Percentiles rank a stretch among this genome's conserved stretches.
phyloP scores from a whole-genome alignment of 2,797 vertebrate species.

The Mastacembelus armatus region DNA sequence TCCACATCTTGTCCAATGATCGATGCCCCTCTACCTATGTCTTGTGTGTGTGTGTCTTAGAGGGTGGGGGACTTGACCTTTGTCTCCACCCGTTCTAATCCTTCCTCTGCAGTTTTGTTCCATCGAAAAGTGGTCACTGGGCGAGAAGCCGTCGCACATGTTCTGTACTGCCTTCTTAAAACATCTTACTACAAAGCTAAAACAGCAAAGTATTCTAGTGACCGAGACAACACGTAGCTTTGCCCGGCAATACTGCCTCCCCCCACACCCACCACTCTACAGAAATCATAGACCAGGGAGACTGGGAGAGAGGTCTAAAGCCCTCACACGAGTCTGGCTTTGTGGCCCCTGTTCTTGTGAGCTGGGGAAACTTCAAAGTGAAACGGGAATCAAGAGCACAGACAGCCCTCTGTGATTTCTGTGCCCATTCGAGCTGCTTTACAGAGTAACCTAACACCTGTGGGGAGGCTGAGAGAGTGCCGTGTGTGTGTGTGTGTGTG shows the following conservation, averaged over 20 bases:
- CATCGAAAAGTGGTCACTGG: constrained; percentile 13
- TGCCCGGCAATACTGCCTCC: constrained; percentile 38
- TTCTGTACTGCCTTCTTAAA: constrained; percentile 27
- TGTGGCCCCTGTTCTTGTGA: constrained; percentile 71
- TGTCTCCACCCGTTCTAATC: constrained; percentile 57
- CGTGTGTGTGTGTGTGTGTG: constrained; percentile 42
- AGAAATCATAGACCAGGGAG: constrained; percentile 52
- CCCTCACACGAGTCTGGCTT: constrained; percentile 76
- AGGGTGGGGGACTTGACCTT: constrained; percentile 37
- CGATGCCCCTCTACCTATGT: constrained; percentile 45
- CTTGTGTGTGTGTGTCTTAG: constrained; percentile 9
- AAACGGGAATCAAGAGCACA: constrained; percentile 75
- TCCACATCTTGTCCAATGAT: constrained; percentile 58
- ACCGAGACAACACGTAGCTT: constrained; percentile 59
- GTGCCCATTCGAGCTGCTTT: constrained; percentile 74
- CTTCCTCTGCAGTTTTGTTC: constrained; percentile 55
- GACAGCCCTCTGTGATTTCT: constrained; percentile 78
- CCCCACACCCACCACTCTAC: constrained; percentile 1
- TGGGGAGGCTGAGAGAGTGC: constrained; percentile 61
- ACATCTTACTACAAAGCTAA: constrained; percentile 62
- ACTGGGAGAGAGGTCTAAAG: constrained; percentile 62
- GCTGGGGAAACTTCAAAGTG: constrained; percentile 79
- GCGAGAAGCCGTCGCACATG: constrained; percentile 19
- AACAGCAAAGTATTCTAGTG: constrained; percentile 60
- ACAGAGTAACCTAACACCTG: constrained; percentile 81